phyloP scores from a whole-genome alignment of 2,113 vertebrate genomes.

The Ailurus styani region DNA sequence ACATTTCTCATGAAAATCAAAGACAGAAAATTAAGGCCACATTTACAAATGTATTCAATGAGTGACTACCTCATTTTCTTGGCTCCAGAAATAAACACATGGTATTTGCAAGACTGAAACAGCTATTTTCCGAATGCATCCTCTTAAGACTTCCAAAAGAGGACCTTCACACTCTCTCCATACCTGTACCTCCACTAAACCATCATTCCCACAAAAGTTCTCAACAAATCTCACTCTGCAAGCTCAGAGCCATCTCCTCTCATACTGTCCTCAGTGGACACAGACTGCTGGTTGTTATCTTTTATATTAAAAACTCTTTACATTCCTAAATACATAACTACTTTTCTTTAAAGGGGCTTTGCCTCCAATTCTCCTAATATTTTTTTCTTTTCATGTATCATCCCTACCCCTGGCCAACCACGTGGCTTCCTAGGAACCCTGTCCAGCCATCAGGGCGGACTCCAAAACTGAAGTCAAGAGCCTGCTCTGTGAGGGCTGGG shows the following conservation, averaged over 20 bases:
- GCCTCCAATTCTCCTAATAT: neutral
- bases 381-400: neutral
- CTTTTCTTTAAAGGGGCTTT: neutral
- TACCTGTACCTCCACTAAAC: neutral
- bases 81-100: neutral
- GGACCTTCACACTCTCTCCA: neutral
- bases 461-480: neutral
- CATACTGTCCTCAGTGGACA: neutral
- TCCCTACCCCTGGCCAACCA: neutral
- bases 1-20: neutral
- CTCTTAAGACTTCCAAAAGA: neutral
- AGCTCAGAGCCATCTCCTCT: neutral
- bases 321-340: neutral
- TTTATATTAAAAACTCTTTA: neutral
- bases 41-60: neutral
- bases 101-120: neutral
- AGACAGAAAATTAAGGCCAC: neutral
- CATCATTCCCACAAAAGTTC: neutral
- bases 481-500: neutral
- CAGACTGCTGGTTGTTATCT: neutral
- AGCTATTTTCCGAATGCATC: neutral
- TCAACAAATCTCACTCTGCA: neutral
- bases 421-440: neutral
- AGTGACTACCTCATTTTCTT: neutral
- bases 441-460: neutral